Base-by-base conservation (phyloP, 2,797 vertebrate species). In the Hippoglossus hippoglossus region DNA sequence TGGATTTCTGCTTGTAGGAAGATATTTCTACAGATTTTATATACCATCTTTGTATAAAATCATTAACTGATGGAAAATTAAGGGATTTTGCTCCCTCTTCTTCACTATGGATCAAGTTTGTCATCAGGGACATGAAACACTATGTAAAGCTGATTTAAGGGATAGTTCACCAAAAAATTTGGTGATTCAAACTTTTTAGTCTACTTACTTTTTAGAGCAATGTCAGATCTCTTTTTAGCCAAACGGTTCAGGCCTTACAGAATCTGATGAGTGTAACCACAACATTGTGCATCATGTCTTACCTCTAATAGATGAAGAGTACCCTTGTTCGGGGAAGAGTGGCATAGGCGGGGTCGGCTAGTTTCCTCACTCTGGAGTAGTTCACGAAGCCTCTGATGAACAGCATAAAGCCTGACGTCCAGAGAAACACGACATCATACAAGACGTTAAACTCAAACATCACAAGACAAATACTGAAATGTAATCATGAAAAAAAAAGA, bases 281-380 rank as follows among this genome's bases (percentile, higher is more conserved):
- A 47, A 31, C 44, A 46, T 18, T 7, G 15, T 16, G 18, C 41
- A 18, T 46, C 11, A n/a, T 15, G 12, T 11, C 63, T 92, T 93
- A 97, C 97, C 96, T 95, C 95, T 95, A 99, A 95, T 99, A 99
- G 95, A 99, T 98, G 94, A 99, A 99, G 93, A 99, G 98, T 87
- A 99, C 97, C 93, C 98, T 95, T 92, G 98, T 98, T 91, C 98
- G 95, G 85, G 97, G 96, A 12, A 99, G 95, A 81, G 94, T 95
- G 79, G 96, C 96, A 63, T 98, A 98, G 41, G 92, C 84, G 52
- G 96, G 96, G 85, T 99, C 98, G 12, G 97, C 97, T 94, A 99
- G 94, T 94, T 99, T 99, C 85, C 98, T 96, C 88, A 99, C 98
- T 93, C 97, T 96, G 87, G 97, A 97, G 89, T 99, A 99, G 94